Evolutionary conservation across 2,113 vertebrate genomes (phyloP).

Genomic region (Archocentrus centrarchus): DNA sequence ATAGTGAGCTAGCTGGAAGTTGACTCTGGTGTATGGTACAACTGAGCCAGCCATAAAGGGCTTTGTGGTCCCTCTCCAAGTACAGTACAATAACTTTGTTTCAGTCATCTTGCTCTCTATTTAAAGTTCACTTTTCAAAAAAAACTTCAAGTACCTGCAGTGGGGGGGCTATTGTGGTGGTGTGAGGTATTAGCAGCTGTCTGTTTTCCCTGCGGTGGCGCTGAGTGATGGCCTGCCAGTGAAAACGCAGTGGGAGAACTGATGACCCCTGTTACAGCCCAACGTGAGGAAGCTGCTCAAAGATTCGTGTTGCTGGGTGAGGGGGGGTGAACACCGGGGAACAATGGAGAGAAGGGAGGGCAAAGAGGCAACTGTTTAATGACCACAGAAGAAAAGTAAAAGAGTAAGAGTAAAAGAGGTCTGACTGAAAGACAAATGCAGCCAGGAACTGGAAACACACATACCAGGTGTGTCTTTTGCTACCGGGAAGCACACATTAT

Average conservation of each 20-base stretch:
- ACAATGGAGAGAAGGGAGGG: conserved; percentile 16
- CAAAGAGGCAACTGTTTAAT: conserved; percentile 25
- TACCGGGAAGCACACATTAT: conserved; percentile 15
- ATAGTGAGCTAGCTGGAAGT: background rate
- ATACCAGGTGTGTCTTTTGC: conserved; percentile 44
- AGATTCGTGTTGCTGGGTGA: conserved; percentile 27
- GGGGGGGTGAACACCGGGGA: background rate
- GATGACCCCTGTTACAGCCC: conserved; percentile 47
- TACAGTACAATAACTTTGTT: conserved; percentile 16
- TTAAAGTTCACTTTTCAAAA: conserved; percentile 21
- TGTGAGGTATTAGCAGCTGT: conserved; percentile 21
- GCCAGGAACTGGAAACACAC: conserved; percentile 23
- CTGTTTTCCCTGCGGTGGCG: conserved; percentile 21
- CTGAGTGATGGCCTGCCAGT: conserved; percentile 64
- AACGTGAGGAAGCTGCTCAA: conserved; percentile 34
- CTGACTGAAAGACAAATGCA: conserved; percentile 29
- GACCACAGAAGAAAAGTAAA: conserved; percentile 24
- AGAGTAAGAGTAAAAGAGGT: background rate
- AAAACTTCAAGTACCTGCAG: background rate
- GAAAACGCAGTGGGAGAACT: conserved; percentile 28
- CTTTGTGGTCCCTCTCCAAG: conserved; percentile 20
- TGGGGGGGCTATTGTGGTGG: conserved; percentile 14
- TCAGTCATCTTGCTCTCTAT: conserved; percentile 16
- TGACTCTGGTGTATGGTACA: conserved; percentile 21
- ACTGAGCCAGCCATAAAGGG: background rate